Evolutionary conservation across 2,888 invertebrate genomes (phyloP), one percentile per base, ranked within the genome.

Genomic region (Mythimna albipuncta): DNA sequence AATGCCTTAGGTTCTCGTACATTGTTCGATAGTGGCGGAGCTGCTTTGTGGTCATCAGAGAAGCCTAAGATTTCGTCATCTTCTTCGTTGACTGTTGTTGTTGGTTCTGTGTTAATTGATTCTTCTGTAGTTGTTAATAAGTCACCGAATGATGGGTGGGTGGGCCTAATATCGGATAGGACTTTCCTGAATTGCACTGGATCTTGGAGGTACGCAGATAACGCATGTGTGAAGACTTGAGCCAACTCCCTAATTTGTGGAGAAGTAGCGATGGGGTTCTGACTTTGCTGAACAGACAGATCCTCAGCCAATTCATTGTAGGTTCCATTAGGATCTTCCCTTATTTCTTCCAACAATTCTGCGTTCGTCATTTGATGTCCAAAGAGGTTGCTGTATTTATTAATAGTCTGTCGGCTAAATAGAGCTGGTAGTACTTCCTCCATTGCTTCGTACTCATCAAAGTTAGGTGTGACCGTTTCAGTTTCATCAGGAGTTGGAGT

Each of bases 201-300:
- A 91, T 98, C 98, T 91, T 98, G 98, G 6, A 98, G 94, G 85
- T 98, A 98, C 0, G 98, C 98, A 1, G 98, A 98, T 21, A 98
- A 92, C 0, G 98, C 98, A 88, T 98, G 97, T 0, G 98, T 98
- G 87, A 98, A 98, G 6, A 98, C 98, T 92, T 98, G 98, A 0
- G 98, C 98, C 6, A 98, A 92, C 91, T 98, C 98, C 67, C 98
- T 96, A 0, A 98, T 97, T 92, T 97, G 97, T n/a, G 98, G 97
- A 79, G 93, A 96, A 50, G 92, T 96, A 16, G 97, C 97, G 9
- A 98, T 91, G 0, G 97, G 97, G 35, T 97, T 97, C 87, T 97
- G 97, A 86, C 97, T 96, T 92, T 98, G 97, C 87, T 97, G 96
- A 69, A 97, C 93, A 61, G 97, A 96, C 13, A 97, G 90, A 89